phyloP scores from a whole-genome alignment of 2,113 vertebrate species.

The Urocolius indicus region DNA sequence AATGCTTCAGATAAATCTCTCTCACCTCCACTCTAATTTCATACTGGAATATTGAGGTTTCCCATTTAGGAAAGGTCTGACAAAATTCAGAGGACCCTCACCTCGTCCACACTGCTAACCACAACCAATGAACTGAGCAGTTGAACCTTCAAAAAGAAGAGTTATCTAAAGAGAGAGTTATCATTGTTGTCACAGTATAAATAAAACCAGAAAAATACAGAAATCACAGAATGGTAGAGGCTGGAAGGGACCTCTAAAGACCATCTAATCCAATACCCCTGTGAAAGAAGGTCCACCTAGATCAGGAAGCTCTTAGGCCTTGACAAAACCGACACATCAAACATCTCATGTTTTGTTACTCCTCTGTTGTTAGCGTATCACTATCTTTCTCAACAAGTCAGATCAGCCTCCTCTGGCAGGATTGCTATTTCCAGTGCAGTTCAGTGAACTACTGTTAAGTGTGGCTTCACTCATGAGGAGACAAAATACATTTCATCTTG shows the following conservation, averaged over 20 bases:
- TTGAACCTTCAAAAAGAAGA: not conserved
- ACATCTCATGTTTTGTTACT: not conserved
- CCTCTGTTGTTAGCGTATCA: not conserved
- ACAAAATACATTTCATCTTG: not conserved
- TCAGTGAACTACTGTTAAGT: not conserved
- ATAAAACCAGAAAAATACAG: not conserved
- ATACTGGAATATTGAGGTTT: not conserved
- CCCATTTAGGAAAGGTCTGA: not conserved
- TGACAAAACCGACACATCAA: not conserved
- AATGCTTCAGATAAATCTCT: not conserved
- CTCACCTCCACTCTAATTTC: not conserved
- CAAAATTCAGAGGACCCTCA: not conserved
- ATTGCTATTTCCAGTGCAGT: not conserved
- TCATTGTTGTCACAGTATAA: not conserved
- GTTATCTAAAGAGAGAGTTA: not conserved
- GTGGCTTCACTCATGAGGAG: not conserved
- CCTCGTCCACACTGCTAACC: not conserved
- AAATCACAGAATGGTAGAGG: too few relatives aligned
- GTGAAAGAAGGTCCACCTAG: too few relatives aligned
- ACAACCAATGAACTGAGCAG: not conserved
- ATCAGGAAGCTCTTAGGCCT: not conserved
- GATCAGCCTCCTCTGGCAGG: not conserved
- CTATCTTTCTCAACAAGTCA: not conserved
- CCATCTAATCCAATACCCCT: too few relatives aligned
- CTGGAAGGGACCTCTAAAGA: too few relatives aligned